Base-by-base conservation (phyloP, 2,797 vertebrate species). In the Acanthis flammea region DNA sequence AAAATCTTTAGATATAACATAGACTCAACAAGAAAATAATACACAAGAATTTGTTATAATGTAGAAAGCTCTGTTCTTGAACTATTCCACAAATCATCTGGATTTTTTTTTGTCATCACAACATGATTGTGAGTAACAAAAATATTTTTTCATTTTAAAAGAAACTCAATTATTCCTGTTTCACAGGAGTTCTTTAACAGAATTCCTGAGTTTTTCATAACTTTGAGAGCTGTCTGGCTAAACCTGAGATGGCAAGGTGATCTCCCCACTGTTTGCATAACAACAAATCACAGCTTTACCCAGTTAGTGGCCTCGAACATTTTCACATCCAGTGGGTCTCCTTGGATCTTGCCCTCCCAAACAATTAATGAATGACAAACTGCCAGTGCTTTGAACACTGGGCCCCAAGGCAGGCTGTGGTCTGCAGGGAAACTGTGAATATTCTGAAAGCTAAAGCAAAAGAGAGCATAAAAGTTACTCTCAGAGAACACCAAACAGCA, bases 241-340 rank as follows among this genome's bases (percentile, higher is more conserved):
- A 90, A 48, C 35, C 63, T 73, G 55, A 92, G 44, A 72, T 10
- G 35, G 51, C 41, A 89, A 54, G 17, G 23, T 66, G 44, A 62
- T 41, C 9, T 61, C 5, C 24, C 30, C 13, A 3, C 6, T 45
- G 19, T 66, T 67, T 37, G 23, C 30, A 24, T 19, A 83, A 80
- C 11, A 84, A 47, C 31, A 71, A 76, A 66, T 15, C 2, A 58
- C 13, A 79, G 12, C 27, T 86, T 97, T 97, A 98, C 98, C 98
- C 98, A 98, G 28, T 94, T 74, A 67, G 98, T 98, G 35, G 95
- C 96, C 85, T 98, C 96, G 35, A 98, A 98, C 98, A 98, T 98
- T 86, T 98, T 98, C 66, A 97, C 47, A 63, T 98, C 98, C 73
- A 98, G 44, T 10, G 98, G 97, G 23, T 98, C 98, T 75, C 97